Evolutionary conservation across 2,888 invertebrate species (phyloP).

Genomic region (Homarus gammarus): DNA sequence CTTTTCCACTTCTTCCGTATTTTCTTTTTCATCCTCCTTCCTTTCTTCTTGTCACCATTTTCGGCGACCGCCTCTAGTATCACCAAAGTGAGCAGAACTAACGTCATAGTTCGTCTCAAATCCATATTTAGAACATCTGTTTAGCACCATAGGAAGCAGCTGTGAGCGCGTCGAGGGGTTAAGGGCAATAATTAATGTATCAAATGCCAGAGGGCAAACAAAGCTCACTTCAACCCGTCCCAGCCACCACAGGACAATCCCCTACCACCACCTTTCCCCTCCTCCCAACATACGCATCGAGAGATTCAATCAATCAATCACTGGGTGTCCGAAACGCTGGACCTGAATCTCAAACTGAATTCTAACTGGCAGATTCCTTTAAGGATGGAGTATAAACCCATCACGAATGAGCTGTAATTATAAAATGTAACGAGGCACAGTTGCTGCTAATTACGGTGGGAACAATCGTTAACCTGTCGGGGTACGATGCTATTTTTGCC

Average conservation of each 20-base stretch:
- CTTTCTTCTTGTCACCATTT: conserved; percentile 47
- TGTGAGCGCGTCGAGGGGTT: conserved; percentile 8
- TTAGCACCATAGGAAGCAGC: conserved; percentile 40
- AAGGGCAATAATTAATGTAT: conserved; percentile 20
- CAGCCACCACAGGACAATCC: conserved; percentile 21
- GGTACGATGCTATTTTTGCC: not conserved
- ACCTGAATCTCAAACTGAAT: conserved; percentile 4
- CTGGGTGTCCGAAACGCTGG: conserved; percentile 24
- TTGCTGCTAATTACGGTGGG: not conserved
- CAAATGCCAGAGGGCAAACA: not conserved
- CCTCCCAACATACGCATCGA: not conserved
- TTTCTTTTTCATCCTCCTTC: conserved; percentile 58
- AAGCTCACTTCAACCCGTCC: conserved; percentile 18
- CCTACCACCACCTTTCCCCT: not conserved
- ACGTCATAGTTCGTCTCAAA: conserved; percentile 27
- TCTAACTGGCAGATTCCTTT: not conserved
- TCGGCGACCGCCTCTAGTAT: conserved; percentile 47
- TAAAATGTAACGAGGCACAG: too few species aligned
- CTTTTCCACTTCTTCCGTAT: conserved; percentile 60
- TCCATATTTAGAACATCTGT: conserved; percentile 39
- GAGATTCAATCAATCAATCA: conserved; percentile 31
- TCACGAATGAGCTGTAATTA: not conserved
- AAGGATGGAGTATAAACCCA: not conserved
- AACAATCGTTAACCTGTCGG: not conserved
- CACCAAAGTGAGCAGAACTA: conserved; percentile 31